These are phyloP conservation scores for Ischnus inquisitorius DNA, from an alignment of 2,888 invertebrate genomes.

Conservation along the genomic window DNA sequence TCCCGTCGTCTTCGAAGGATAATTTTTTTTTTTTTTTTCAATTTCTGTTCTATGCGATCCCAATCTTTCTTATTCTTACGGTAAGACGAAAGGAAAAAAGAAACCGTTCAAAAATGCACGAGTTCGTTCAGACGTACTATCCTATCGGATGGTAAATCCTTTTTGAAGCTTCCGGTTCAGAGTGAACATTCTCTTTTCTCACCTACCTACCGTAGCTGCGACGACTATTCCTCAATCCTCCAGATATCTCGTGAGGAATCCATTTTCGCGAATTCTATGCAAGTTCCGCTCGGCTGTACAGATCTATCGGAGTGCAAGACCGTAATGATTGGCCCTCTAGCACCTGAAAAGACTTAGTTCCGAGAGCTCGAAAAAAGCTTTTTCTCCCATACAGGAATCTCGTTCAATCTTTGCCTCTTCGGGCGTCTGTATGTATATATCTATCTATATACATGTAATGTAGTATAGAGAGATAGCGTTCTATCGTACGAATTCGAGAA, in stretches of 20 bases:
- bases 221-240: slow-evolving; percentile 8
- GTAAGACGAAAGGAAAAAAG: neutral
- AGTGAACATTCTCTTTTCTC: slow-evolving; percentile 47
- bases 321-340: slow-evolving; percentile 51
- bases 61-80: slow-evolving; percentile 9
- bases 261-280: slow-evolving; percentile 46
- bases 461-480: neutral
- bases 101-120: neutral
- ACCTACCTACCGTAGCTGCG: slow-evolving; percentile 1
- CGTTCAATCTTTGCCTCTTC: slow-evolving; percentile 3
- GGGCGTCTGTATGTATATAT: neutral
- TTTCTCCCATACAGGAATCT: slow-evolving; percentile 45
- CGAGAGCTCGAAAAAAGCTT: slow-evolving; percentile 37
- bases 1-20: neutral
- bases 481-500: neutral
- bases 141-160: slow-evolving; percentile 49
- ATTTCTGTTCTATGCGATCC: neutral
- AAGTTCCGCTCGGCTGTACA: neutral
- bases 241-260: slow-evolving; percentile 43
- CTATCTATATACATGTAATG: neutral
- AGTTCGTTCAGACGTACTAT: slow-evolving; percentile 12
- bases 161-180: slow-evolving; percentile 50
- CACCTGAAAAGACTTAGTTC: slow-evolving; percentile 48
- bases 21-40: neutral
- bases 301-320: neutral